Evolutionary conservation across 2,113 vertebrate genomes (phyloP).

Genomic region (Sprattus sprattus): DNA sequence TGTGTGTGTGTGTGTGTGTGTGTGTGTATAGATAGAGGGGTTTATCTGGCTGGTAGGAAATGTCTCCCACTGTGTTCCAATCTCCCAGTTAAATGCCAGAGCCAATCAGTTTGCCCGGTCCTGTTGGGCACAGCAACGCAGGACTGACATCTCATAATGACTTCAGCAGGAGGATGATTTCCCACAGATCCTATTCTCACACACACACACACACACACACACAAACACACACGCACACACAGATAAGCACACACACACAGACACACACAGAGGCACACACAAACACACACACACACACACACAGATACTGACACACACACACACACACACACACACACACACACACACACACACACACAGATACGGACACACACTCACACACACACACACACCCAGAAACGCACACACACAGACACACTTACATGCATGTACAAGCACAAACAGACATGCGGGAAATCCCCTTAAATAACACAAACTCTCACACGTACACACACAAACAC

Average conservation of each 20-base stretch:
- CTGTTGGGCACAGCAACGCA: too few relatives aligned
- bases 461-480: too few relatives aligned
- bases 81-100: slow-evolving; percentile 60
- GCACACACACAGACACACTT: too few relatives aligned
- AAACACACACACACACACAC: too few relatives aligned
- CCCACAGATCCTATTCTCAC: slow-evolving; percentile 44
- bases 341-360: too few relatives aligned
- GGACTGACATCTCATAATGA: slow-evolving; percentile 50
- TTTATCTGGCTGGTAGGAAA: slow-evolving; percentile 39
- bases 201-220: too few relatives aligned
- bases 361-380: too few relatives aligned
- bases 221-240: background rate
- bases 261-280: background rate
- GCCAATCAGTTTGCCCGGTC: slow-evolving; percentile 42
- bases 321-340: background rate
- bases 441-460: too few relatives aligned
- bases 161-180: slow-evolving; percentile 46
- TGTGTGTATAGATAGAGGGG: background rate
- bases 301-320: background rate
- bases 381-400: too few relatives aligned
- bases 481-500: too few relatives aligned
- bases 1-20: background rate
- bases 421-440: too few relatives aligned
- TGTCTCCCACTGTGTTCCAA: slow-evolving; percentile 59
- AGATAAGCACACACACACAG: background rate